These are phyloP conservation scores for Cebus imitator DNA, from an alignment of 2,113 vertebrate species.

Conservation along the genomic window DNA sequence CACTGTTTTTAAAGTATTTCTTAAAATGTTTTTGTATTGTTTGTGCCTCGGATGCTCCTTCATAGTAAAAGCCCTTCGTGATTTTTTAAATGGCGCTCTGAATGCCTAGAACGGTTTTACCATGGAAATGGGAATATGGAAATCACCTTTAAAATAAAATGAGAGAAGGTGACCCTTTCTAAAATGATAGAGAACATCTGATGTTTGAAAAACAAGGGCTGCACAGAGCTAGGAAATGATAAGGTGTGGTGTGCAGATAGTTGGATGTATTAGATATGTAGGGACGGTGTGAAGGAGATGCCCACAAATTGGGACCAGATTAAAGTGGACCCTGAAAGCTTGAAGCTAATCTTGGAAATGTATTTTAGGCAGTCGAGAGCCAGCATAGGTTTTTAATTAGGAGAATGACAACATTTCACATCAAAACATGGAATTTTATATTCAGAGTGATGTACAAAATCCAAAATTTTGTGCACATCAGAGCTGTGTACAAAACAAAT, in stretches of 20 bases:
- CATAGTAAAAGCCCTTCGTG: background rate
- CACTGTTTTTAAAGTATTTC: background rate
- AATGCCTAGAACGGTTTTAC: background rate
- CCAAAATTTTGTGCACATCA: no score
- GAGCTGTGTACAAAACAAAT: background rate
- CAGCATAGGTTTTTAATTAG: constrained; percentile 8
- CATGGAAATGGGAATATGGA: background rate
- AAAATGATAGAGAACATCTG: background rate
- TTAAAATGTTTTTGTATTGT: background rate
- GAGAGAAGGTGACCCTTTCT: background rate
- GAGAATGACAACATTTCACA: background rate
- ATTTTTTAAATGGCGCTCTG: background rate
- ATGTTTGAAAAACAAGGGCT: background rate
- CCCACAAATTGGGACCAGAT: background rate
- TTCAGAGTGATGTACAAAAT: background rate
- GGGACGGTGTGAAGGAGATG: background rate
- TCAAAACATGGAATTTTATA: background rate
- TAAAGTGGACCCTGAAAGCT: background rate
- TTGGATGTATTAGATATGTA: background rate
- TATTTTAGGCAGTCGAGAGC: background rate
- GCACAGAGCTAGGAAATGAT: background rate
- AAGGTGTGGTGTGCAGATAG: background rate
- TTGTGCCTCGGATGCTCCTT: background rate
- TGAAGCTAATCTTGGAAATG: constrained; percentile 15
- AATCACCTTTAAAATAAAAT: background rate